These are phyloP conservation scores for Nebria ingens DNA, from an alignment of 1,140 invertebrate genomes.

Conservation along the genomic window DNA sequence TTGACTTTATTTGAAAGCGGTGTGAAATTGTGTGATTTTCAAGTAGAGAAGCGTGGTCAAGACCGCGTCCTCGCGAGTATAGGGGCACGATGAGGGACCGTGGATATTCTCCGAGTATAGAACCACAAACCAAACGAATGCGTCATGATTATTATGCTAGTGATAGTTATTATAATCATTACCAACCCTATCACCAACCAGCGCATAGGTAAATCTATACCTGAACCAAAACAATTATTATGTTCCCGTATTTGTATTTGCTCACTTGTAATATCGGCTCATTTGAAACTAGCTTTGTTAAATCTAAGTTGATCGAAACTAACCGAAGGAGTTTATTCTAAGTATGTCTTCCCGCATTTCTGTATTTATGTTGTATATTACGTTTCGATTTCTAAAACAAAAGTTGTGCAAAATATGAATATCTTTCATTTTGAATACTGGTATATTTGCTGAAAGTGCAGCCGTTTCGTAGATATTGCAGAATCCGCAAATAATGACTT, in stretches of 20 bases:
- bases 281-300: too few species aligned
- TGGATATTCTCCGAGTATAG: constrained; percentile 70
- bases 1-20: background rate
- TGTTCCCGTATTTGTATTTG: background rate
- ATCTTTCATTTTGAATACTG: too few species aligned
- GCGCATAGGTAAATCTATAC: constrained; percentile 29
- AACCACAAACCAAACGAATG: constrained; percentile 72
- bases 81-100: constrained; percentile 37
- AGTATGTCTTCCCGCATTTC: too few species aligned
- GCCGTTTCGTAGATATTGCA: too few species aligned
- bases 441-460: too few species aligned
- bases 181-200: constrained; percentile 37
- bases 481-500: too few species aligned
- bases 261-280: background rate
- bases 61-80: constrained; percentile 54
- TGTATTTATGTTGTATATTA: too few species aligned
- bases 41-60: constrained; percentile 45
- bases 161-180: constrained; percentile 44
- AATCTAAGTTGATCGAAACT: too few species aligned
- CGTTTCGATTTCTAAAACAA: too few species aligned
- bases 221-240: background rate
- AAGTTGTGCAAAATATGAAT: too few species aligned
- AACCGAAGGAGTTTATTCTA: too few species aligned
- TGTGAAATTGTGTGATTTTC: background rate
- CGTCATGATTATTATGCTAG: constrained; percentile 52